Percentiles rank a stretch among this genome's conserved stretches.
Conservation (phyloP, 2,888 invertebrate species). For the Escarpia spicata region DNA sequence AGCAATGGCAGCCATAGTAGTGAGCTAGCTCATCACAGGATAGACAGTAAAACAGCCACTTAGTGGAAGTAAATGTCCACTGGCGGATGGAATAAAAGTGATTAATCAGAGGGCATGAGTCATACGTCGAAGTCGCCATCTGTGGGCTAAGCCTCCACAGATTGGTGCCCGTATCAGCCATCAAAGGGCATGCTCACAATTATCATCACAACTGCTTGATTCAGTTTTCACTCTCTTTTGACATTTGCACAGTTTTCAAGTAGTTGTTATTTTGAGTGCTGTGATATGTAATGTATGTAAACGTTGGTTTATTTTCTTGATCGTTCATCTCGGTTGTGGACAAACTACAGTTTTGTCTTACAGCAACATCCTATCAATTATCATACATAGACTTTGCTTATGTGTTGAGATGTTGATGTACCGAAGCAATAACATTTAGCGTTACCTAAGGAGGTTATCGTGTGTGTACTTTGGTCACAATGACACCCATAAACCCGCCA, state of each 20-base stretch:
- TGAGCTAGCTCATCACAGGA: neutral
- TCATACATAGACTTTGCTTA: no score
- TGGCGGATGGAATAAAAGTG: neutral
- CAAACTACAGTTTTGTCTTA: neutral
- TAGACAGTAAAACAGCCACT: neutral
- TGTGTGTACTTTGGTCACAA: no score
- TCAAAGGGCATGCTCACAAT: neutral
- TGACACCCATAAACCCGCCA: no score
- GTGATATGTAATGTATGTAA: neutral
- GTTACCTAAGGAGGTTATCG: no score
- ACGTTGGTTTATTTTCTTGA: neutral
- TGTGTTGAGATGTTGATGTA: neutral
- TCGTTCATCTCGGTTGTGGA: neutral
- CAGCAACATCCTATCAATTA: neutral
- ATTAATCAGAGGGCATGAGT: neutral
- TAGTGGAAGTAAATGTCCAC: conserved; percentile 11
- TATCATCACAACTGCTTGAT: neutral
- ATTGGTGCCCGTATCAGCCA: neutral
- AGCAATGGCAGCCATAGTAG: neutral
- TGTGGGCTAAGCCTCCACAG: neutral
- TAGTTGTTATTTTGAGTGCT: neutral
- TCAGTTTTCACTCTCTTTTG: neutral
- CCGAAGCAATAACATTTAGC: no score
- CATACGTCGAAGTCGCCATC: neutral
- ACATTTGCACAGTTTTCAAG: neutral